These are phyloP conservation scores for Odocoileus hemionus DNA, from an alignment of 2,113 vertebrate species.

Conservation along the genomic window DNA sequence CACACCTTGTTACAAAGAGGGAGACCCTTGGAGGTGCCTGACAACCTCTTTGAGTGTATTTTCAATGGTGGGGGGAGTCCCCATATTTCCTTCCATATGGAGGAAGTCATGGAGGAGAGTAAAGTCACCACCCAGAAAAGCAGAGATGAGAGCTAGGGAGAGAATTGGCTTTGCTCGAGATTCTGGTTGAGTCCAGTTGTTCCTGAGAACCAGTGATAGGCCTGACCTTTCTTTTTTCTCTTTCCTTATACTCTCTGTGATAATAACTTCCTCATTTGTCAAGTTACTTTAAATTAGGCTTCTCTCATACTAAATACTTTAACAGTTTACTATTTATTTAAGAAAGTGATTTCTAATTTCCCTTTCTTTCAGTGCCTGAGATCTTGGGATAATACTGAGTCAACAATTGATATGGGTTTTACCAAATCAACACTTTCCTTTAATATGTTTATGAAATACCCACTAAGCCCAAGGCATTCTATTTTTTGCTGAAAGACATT, in stretches of 20 bases:
- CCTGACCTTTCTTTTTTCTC: neutral
- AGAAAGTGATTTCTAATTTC: slow-evolving; percentile 22
- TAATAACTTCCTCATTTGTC: slow-evolving; percentile 7
- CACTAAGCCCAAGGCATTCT: neutral
- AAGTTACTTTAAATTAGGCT: neutral
- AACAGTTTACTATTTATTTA: neutral
- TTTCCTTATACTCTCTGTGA: neutral
- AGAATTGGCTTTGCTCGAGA: neutral
- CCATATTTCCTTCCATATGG: neutral
- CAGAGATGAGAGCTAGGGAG: neutral
- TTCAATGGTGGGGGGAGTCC: neutral
- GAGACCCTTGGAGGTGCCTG: neutral
- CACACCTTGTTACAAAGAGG: neutral
- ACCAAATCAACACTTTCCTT: slow-evolving; percentile 34
- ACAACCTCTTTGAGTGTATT: neutral
- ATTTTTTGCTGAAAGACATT: neutral
- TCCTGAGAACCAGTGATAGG: neutral
- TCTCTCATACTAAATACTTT: neutral
- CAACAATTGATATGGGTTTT: neutral
- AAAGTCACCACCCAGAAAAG: neutral
- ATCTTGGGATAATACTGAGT: neutral
- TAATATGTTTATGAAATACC: slow-evolving; percentile 17
- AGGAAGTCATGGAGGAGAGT: neutral
- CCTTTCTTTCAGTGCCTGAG: neutral
- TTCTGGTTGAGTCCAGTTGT: neutral